Base-by-base conservation (phyloP, 2,113 vertebrate species). In the Cyrtonyx montezumae region DNA sequence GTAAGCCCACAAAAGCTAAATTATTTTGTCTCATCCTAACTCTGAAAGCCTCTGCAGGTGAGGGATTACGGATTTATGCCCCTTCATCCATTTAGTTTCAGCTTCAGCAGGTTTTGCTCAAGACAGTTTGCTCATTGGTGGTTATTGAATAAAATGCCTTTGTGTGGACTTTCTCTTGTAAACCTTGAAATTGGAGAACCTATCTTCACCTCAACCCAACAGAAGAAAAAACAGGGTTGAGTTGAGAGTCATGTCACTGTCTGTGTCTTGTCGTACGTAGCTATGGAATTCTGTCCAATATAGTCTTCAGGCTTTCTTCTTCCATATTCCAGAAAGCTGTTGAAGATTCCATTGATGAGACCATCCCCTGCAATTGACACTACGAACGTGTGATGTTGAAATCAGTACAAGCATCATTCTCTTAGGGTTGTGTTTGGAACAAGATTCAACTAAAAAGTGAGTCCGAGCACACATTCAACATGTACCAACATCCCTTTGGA, bases 371-470 rank as follows among this genome's bases (percentile, higher is more conserved):
- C 88, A 49, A 2, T 42, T 55, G 43, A 69, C 67, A 15, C 48
- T 49, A 49, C 32, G 37, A 34, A n/a, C 34, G 46, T 95, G 56
- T 59, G 76, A 30, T 96, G 90, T 51, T 79, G 92, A 88, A 96
- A 93, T 81, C 80, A 71, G 51, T 43, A n/a, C 40, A 40, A 76
- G 55, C 46, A 61, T 84, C 69, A 36, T 67, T n/a, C 56, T 81
- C 36, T 37, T 13, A 37, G 63, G 46, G 46, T 6, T 80, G 61
- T 70, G 28, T 46, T 88, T 68, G 77, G 62, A 80, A 90, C 68
- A 67, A 74, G 55, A 30, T 22, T 63, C 11, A 65, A 40, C 58
- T 81, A 43, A 74, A 56, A 77, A 28, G 56, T 93, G 92, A 90
- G 77, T 96, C 96, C 96, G 79, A 81, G 77, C 48, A 6, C 10